Evolutionary conservation across 35 echinoderm and acorn worm species (phyloP).

Genomic region (Diadema setosum): DNA sequence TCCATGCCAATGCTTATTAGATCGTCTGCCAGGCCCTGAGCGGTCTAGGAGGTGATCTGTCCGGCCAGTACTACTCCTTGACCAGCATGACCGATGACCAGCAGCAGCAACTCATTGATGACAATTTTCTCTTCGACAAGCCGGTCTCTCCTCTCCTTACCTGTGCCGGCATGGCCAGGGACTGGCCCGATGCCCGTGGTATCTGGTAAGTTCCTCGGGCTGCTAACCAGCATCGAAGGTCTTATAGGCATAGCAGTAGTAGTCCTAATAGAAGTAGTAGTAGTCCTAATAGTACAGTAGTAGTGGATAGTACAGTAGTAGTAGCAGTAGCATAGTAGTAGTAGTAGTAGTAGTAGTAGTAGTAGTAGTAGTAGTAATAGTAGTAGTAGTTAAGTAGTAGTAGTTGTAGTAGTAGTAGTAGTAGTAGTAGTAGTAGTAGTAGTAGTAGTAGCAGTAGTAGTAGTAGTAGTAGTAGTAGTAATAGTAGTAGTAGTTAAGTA

Average conservation of each 20-base stretch:
- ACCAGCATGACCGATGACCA: constrained; percentile 39
- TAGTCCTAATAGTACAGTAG: neutral
- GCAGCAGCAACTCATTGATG: constrained; percentile 80
- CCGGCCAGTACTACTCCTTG: constrained; percentile 74
- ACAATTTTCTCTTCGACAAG: constrained; percentile 92
- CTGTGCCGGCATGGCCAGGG: constrained; percentile 81
- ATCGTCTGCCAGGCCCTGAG: constrained; percentile 13
- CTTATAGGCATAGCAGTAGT: neutral
- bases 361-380: neutral
- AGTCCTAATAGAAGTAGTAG: neutral
- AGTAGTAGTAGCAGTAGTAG: neutral
- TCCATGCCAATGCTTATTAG: no score
- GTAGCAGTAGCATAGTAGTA: no score
- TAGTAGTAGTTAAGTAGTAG: no score
- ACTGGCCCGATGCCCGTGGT: constrained; percentile 85
- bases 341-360: neutral
- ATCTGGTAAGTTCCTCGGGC: constrained; percentile 63
- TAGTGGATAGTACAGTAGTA: neutral
- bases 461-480: neutral
- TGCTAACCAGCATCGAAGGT: no score
- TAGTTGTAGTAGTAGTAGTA: neutral
- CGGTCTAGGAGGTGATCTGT: constrained; percentile 39
- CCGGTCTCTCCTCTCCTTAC: constrained; percentile 74
- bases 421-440: neutral
- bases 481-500: no score